Base-by-base conservation (phyloP, 1,140 invertebrate species). In the Lutraria rhynchaena region DNA sequence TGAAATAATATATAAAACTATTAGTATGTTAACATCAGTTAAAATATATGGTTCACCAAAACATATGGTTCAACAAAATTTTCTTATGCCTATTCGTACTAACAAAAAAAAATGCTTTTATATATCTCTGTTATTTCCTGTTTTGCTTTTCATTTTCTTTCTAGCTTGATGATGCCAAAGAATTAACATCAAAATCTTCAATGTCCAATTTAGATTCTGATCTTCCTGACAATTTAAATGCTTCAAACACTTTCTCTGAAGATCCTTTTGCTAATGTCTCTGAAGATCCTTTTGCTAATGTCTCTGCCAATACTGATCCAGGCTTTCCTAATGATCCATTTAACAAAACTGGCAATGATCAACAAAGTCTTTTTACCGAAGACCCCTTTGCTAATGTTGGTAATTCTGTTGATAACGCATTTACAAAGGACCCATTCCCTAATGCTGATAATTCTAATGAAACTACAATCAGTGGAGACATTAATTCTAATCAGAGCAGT, bases 301-400 rank as follows among this genome's bases (percentile, higher is more conserved):
- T 9, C n/a, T n/a, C 24, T 51, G 46, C 0, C 24, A 33, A 33
- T 19, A 17, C 33, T 11, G 5, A 24, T 44, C n/a, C n/a, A 37
- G 19, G 24, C 24, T 46, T 49, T 29, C 19, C 46, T 19, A 27
- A 22, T 46, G 63, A 69, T 33, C 63, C 37, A 3, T 46, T 51
- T 49, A 75, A 46, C 5, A 15, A 41, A 7, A 15, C 37, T 41
- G 37, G 15, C 37, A 41, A 41, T 15, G 15, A 41, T 7, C 37
- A 41, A 15, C 49, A 33, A 35, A 11, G 9, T 61, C 70, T 44
- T 3, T 81, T 65, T 73, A 46, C 53, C 53, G 58, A 35, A 24
- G 71, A 75, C 22, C 35, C 46, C 3, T 82, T 76, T 58, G 37
- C 73, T 41, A 58, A 41, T 24, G 24, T 33, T 22, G 69, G 31